These are phyloP conservation scores for Apus apus DNA, from an alignment of 2,113 vertebrate species.

Conservation along the genomic window DNA sequence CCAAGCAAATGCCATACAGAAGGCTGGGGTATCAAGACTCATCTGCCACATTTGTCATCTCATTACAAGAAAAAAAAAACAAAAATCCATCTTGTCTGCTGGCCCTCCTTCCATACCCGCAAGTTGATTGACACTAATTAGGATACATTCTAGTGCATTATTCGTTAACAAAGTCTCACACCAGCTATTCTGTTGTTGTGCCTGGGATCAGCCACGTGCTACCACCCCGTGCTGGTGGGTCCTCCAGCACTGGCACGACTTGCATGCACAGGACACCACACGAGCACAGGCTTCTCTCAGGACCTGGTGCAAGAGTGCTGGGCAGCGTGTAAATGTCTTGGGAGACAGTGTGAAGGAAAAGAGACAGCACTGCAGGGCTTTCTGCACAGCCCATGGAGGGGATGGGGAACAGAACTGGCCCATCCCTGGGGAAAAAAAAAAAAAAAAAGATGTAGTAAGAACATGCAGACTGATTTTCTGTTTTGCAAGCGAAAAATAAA, in stretches of 20 bases:
- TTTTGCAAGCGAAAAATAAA: background rate
- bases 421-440: background rate
- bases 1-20: background rate
- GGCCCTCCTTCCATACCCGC: background rate
- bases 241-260: background rate
- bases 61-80: background rate
- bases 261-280: background rate
- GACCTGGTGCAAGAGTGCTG: background rate
- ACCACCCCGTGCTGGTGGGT: fast-evolving
- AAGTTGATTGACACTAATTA: conserved; percentile 29
- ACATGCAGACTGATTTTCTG: background rate
- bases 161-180: background rate
- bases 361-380: background rate
- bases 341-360: background rate
- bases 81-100: background rate
- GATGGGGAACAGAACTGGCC: background rate
- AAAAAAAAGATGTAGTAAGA: background rate
- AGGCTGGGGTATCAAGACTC: fast-evolving
- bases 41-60: background rate
- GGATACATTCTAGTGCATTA: conserved; percentile 9
- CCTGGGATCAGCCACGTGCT: background rate
- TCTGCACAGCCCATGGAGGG: background rate
- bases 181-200: background rate
- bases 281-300: background rate
- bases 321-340: background rate